Evolutionary conservation across 2,888 invertebrate genomes (phyloP), one percentile per base, ranked within the genome.

Genomic region (Patella caerulea): DNA sequence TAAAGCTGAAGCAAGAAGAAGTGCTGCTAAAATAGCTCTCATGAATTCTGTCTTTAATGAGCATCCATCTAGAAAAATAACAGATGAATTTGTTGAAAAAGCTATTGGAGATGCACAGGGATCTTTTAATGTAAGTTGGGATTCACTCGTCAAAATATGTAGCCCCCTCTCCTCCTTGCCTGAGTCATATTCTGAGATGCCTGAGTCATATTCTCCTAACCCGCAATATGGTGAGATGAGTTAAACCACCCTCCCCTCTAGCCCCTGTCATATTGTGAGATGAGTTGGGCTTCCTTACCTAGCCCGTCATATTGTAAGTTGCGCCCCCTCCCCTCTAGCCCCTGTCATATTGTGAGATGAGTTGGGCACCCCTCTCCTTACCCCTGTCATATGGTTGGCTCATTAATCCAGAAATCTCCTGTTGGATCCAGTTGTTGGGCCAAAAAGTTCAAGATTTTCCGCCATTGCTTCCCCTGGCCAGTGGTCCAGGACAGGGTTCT

Each of bases 21-120:
- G 97, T 88, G 97, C 97, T 0, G 98, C 98, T 1, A 97, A 98
- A 93, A 97, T 98, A 85, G 98, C 98, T 1, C 93, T 98, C 24
- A 98, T 98, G 97, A 98, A 98, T 93, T 97, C 97, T 14, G 97
- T 98, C 74, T 98, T 98, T 92, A 98, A 98, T 91, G 98, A 98
- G 89, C 98, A 98, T 92, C 97, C 97, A 70, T 96, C 97, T 2
- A 93, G 98, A 78, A 94, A 96, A 86, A 98, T 98, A 87, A 96
- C 97, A 7, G 97, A 97, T 89, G 96, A 97, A 89, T 98, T 98
- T 91, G 97, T 98, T 77, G 96, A 97, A 91, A 96, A 96, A 92
- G 97, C 98, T 56, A 96, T 98, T 56, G 94, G 95, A 24, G 97
- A 98, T 92, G 98, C 98, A n/a, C 93, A 96, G 73, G 95, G 95